phyloP scores from a whole-genome alignment of 2,113 vertebrate genomes.

The Sinocyclocheilus anshuiensis region DNA sequence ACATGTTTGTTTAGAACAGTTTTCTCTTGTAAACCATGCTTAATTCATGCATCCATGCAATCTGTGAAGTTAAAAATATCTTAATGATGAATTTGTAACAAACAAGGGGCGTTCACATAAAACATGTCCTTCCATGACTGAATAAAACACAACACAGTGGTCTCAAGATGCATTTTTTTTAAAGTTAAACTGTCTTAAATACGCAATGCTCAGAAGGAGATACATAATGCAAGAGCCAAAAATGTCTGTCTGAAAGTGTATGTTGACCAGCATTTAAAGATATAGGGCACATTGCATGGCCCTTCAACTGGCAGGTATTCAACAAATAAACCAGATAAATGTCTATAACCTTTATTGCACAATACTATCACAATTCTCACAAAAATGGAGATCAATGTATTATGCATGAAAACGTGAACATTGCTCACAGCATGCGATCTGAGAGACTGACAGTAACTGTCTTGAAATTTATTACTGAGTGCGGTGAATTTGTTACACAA shows the following conservation, averaged over 20 bases:
- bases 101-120: neutral
- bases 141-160: neutral
- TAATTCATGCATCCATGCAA: neutral
- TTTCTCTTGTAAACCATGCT: neutral
- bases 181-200: neutral
- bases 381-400: constrained; percentile 32
- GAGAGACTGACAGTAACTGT: constrained; percentile 31
- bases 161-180: neutral
- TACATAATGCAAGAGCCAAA: neutral
- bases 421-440: constrained; percentile 25
- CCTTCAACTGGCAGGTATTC: constrained; percentile 15
- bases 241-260: neutral
- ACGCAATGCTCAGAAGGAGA: neutral
- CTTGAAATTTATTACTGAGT: constrained; percentile 16
- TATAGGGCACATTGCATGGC: neutral
- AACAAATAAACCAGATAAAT: constrained; percentile 23
- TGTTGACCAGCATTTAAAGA: neutral
- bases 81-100: neutral
- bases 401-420: constrained; percentile 16
- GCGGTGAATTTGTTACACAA: neutral
- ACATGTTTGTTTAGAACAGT: neutral
- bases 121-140: neutral
- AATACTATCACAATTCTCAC: constrained; percentile 14
- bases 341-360: neutral
- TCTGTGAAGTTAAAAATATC: neutral